Evolutionary conservation across 2,888 invertebrate species (phyloP).

Genomic region (Malacosoma neustria): DNA sequence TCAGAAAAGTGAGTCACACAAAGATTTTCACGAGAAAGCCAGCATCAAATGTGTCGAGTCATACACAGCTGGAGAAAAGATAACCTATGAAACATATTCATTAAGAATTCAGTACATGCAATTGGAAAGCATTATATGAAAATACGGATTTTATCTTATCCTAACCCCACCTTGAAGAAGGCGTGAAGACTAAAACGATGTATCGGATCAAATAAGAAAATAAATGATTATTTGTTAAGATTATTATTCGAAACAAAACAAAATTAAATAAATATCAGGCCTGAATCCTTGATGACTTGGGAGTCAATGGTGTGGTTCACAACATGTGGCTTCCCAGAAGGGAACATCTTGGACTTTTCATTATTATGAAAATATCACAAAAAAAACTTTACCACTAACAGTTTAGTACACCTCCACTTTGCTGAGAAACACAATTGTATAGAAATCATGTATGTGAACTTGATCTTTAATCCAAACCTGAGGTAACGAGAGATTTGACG

Average conservation of each 20-base stretch:
- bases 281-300: constrained; percentile 28
- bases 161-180: constrained; percentile 63
- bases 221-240: background rate
- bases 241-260: constrained; percentile 10
- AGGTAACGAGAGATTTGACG: constrained; percentile 57
- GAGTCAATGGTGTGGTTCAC: constrained; percentile 36
- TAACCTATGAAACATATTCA: constrained; percentile 2
- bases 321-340: constrained; percentile 60
- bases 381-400: constrained; percentile 35
- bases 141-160: constrained; percentile 20
- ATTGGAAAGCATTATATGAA: constrained; percentile 17
- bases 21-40: constrained; percentile 10
- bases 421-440: constrained; percentile 24
- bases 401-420: constrained; percentile 26
- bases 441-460: constrained; percentile 25
- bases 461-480: constrained; percentile 34
- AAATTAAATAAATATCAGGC: constrained; percentile 25
- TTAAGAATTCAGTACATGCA: constrained; percentile 16
- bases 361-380: constrained; percentile 30
- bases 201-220: no score
- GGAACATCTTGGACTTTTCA: constrained; percentile 58
- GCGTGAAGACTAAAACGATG: no score
- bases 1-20: constrained; percentile 3
- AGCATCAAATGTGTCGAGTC: constrained; percentile 19
- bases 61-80: constrained; percentile 13